These are phyloP conservation scores for Argentina silus DNA, from an alignment of 2,797 vertebrate species.

Conservation along the genomic window DNA sequence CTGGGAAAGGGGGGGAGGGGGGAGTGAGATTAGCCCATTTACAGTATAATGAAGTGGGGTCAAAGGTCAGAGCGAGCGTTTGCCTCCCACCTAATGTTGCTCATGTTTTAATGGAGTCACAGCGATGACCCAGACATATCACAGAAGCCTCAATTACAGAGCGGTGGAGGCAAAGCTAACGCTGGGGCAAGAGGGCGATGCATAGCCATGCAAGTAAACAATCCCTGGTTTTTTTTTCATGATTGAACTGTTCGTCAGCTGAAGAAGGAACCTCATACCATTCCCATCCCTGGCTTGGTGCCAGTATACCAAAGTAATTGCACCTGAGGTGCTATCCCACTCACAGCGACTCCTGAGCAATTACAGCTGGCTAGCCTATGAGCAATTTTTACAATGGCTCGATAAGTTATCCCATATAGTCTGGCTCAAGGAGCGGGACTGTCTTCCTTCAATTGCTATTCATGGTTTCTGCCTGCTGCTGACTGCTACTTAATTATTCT, in stretches of 20 bases:
- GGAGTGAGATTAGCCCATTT: conserved; percentile 57
- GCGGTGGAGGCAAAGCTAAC: conserved; percentile 26
- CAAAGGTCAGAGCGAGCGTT: conserved; percentile 61
- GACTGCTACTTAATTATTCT: conserved; percentile 75
- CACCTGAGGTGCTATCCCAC: neutral
- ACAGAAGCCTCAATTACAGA: conserved; percentile 61
- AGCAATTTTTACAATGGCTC: conserved; percentile 9
- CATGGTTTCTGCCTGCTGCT: conserved; percentile 59
- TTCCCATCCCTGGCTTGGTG: neutral
- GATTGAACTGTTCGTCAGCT: too few relatives aligned
- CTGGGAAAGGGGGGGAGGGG: neutral
- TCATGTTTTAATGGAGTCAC: conserved; percentile 71
- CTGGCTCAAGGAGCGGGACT: conserved; percentile 53
- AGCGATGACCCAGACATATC: conserved; percentile 57
- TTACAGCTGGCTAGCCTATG: neutral
- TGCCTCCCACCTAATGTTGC: conserved; percentile 72
- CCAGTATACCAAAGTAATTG: conserved; percentile 7
- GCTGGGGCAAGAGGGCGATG: neutral
- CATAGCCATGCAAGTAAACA: too few relatives aligned
- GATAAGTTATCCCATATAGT: neutral
- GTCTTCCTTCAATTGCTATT: conserved; percentile 66
- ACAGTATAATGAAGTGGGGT: conserved; percentile 73
- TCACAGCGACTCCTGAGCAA: neutral
- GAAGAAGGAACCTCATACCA: too few relatives aligned
- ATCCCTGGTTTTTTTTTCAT: neutral